Percentiles rank a stretch among this genome's conserved stretches.
phyloP scores from a whole-genome alignment of 2,113 vertebrate species.

The Connochaetes taurinus region DNA sequence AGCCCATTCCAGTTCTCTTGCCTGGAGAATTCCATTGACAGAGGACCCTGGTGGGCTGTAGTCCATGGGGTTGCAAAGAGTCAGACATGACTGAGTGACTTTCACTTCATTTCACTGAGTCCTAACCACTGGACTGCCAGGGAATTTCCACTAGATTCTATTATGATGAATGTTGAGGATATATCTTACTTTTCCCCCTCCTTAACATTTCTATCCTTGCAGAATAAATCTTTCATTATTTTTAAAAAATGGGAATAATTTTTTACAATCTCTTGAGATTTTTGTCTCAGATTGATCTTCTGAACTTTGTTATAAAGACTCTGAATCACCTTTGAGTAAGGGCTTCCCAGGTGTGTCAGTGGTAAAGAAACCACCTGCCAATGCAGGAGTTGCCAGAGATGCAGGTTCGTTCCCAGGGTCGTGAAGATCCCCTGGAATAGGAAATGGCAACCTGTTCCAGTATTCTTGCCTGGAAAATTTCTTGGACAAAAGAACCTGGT shows the following conservation, averaged over 20 bases:
- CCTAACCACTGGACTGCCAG: neutral
- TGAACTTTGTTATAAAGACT: neutral
- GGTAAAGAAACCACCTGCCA: neutral
- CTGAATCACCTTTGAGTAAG: neutral
- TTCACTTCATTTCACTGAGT: neutral
- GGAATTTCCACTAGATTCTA: neutral
- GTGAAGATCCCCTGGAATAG: neutral
- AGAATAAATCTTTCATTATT: conserved; percentile 25
- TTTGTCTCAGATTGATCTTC: conserved; percentile 12
- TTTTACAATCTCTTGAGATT: neutral
- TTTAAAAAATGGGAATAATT: neutral
- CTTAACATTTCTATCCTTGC: neutral
- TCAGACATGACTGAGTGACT: neutral
- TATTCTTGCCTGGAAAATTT: neutral
- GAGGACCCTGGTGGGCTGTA: neutral
- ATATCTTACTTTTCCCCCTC: conserved; percentile 10
- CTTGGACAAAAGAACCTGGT: neutral
- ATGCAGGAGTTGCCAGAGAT: neutral
- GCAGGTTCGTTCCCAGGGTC: neutral
- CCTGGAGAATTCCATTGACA: neutral
- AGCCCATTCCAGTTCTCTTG: neutral
- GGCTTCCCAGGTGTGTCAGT: neutral
- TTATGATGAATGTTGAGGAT: conserved; percentile 44
- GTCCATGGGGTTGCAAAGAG: neutral
- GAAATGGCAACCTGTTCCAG: neutral